Conservation (phyloP, 2,113 vertebrate genomes). For the Synodontis membranacea region DNA sequence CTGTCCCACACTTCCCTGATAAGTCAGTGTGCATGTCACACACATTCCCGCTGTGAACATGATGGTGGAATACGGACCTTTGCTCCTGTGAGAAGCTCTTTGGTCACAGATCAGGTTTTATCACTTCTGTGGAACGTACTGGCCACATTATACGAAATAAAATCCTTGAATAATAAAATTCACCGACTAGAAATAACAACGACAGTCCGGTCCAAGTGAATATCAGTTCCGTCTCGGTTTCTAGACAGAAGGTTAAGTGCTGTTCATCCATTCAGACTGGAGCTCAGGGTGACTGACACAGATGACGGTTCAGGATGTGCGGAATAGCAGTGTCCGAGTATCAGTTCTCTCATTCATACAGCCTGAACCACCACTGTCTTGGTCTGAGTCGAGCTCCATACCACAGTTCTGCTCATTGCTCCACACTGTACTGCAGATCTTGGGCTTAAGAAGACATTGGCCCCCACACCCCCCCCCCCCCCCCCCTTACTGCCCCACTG, state of each 20-base stretch:
- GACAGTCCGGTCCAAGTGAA: neutral
- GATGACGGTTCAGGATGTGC: neutral
- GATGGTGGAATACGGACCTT: constrained; percentile 21
- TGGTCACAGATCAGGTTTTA: constrained; percentile 30
- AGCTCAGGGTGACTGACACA: neutral
- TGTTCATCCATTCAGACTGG: neutral
- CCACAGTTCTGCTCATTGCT: constrained; percentile 5
- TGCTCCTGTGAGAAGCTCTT: neutral
- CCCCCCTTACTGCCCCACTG: neutral
- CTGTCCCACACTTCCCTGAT: constrained; percentile 34
- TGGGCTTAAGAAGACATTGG: constrained; percentile 27
- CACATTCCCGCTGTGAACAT: constrained; percentile 22
- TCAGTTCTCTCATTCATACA: constrained; percentile 33
- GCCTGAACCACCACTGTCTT: constrained; percentile 17
- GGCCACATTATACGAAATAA: constrained; percentile 28
- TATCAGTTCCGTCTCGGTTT: neutral
- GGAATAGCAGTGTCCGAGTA: neutral
- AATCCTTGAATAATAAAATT: constrained; percentile 25
- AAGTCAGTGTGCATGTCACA: constrained; percentile 35
- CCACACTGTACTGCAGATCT: constrained; percentile 10
- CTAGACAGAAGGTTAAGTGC: constrained; percentile 4
- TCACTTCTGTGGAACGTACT: constrained; percentile 1
- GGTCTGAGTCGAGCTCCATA: neutral
- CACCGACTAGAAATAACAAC: constrained; percentile 3
- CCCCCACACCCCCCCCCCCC: neutral